phyloP scores from a whole-genome alignment of 2,888 invertebrate species.

The Scaptodrosophila latifasciaeformis region DNA sequence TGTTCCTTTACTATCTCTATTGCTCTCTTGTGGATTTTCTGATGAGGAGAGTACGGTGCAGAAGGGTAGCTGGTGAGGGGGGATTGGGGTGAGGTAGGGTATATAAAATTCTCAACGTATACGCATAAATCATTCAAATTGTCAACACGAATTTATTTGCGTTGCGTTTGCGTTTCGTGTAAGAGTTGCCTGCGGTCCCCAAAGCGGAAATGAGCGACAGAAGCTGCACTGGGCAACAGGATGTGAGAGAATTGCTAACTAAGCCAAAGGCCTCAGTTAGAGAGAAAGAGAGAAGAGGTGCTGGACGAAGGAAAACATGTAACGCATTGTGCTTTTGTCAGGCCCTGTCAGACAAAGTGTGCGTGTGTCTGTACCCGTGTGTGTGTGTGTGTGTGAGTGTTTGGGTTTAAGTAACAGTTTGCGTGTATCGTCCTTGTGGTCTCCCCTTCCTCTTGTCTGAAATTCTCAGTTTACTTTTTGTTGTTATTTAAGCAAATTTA shows the following conservation, averaged over 20 bases:
- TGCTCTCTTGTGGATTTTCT: no score
- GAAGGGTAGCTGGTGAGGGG: no score
- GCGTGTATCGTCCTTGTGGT: constrained; percentile 22
- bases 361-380: neutral
- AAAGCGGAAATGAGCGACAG: constrained; percentile 46
- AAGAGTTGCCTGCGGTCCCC: constrained; percentile 47
- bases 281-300: neutral
- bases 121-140: constrained; percentile 64
- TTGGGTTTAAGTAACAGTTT: constrained; percentile 30
- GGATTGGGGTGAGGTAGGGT: neutral
- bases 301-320: constrained; percentile 11
- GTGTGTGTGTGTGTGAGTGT: constrained; percentile 13
- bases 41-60: no score
- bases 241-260: constrained; percentile 4
- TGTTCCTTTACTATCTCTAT: no score
- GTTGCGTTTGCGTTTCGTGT: constrained; percentile 36
- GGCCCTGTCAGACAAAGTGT: constrained; percentile 36
- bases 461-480: constrained; percentile 23
- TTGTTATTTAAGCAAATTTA: constrained; percentile 53
- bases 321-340: constrained; percentile 44
- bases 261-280: neutral
- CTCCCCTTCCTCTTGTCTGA: constrained; percentile 23
- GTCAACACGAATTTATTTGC: constrained; percentile 61
- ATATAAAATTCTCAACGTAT: constrained; percentile 36
- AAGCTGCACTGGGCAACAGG: neutral